Evolutionary conservation across 1,140 invertebrate species (phyloP).

Genomic region (Helicoverpa zea): DNA sequence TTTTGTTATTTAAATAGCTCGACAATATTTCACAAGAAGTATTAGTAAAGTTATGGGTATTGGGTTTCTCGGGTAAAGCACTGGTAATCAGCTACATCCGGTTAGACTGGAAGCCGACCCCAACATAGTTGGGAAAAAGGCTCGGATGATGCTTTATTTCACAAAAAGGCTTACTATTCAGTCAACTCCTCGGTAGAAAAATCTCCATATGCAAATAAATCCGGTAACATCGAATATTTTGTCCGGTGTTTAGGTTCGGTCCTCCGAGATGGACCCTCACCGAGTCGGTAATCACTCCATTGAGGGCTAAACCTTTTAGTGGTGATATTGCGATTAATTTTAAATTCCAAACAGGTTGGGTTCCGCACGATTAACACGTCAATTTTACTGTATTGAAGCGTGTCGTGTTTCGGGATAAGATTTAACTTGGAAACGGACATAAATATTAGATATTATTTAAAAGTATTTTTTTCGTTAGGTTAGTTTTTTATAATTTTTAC

Average conservation of each 20-base stretch:
- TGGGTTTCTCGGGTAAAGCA: too few relatives aligned
- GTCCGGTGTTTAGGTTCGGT: constrained; percentile 17
- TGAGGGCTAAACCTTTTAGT: constrained; percentile 8
- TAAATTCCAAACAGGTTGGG: constrained; percentile 19
- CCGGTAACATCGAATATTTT: constrained; percentile 3
- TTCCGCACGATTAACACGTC: neutral
- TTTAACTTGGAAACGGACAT: too few relatives aligned
- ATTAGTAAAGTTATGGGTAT: too few relatives aligned
- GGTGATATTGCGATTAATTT: constrained; percentile 44
- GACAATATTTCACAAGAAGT: too few relatives aligned
- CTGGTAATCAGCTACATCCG: too few relatives aligned
- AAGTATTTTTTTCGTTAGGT: too few relatives aligned
- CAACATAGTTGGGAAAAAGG: too few relatives aligned
- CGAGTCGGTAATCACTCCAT: constrained; percentile 22
- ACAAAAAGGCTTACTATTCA: neutral
- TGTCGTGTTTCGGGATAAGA: neutral
- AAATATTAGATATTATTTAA: too few relatives aligned
- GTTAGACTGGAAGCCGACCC: too few relatives aligned
- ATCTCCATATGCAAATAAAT: constrained; percentile 30
- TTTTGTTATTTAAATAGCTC: too few relatives aligned
- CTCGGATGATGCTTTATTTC: too few relatives aligned
- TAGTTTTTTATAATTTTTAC: too few relatives aligned
- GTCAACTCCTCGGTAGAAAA: neutral
- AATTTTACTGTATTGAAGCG: neutral
- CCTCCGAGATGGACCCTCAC: constrained; percentile 5